Evolutionary conservation across 2,888 invertebrate species (phyloP).

Genomic region (Artemia sinica): DNA sequence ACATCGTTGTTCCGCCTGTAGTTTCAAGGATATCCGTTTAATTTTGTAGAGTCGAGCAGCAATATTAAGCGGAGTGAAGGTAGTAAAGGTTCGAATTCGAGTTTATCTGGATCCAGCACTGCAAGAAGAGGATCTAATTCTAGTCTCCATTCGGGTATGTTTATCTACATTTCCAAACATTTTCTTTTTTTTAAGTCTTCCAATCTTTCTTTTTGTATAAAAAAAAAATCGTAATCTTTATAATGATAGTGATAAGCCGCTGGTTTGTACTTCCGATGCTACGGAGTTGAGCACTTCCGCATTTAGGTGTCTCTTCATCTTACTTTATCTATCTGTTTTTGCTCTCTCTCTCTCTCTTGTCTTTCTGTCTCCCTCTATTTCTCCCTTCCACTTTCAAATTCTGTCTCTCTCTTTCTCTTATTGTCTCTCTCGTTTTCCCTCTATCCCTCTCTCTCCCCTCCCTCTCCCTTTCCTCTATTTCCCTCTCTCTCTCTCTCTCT

Average conservation of each 20-base stretch:
- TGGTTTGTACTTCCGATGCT: too few relatives aligned
- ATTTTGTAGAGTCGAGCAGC: conserved; percentile 16
- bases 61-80: conserved; percentile 19
- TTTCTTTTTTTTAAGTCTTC: neutral
- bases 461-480: neutral
- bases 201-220: neutral
- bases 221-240: too few relatives aligned
- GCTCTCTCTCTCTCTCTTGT: too few relatives aligned
- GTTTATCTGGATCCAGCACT: conserved; percentile 19
- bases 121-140: conserved; percentile 25
- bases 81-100: conserved; percentile 23
- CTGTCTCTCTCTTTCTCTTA: conserved; percentile 21
- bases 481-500: conserved; percentile 9
- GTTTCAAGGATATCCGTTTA: neutral
- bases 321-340: neutral
- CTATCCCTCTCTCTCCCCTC: conserved; percentile 47
- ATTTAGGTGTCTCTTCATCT: neutral
- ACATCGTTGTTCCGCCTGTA: too few relatives aligned
- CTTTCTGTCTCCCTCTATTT: neutral
- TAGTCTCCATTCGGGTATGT: conserved; percentile 24
- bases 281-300: too few relatives aligned
- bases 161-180: neutral
- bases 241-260: too few relatives aligned
- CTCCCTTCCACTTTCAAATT: neutral
- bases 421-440: conserved; percentile 27